Evolutionary conservation across 2,113 vertebrate genomes (phyloP), one percentile per base, ranked within the genome.

Genomic region (Podarcis muralis): DNA sequence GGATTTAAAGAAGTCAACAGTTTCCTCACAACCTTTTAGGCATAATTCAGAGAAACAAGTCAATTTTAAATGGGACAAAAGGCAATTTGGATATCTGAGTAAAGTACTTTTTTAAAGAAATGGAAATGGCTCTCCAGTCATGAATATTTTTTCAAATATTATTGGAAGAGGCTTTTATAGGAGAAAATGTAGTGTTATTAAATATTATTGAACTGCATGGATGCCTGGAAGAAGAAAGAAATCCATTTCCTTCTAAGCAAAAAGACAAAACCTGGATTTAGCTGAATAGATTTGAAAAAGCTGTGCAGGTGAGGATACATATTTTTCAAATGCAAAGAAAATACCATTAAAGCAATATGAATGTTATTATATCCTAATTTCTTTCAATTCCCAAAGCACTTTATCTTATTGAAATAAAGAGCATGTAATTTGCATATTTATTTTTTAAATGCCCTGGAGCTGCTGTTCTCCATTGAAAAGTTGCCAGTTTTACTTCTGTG

Each of bases 261-360:
- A 87, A 93, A 94, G 87, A 11, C 7, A 88, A 92, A 78, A 35
- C 12, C 57, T 43, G 4, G 77, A 82, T 87, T 93, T 84, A 82
- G 57, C 5, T 83, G 84, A 92, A 81, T 84, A 81, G 11, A 82
- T 94, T 89, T 93, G 20, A 59, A 91, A 91, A 92, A 81, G 32
- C 35, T 87, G 53, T 86, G 13, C 76, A 59, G 40, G 7, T 75
- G 86, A 66, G 72, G 91, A 87, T 30, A 57, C 7, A 1, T 86
- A 82, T 92, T 93, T 75, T 92, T 91, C 16, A 88, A 93, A 9
- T 90, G 85, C 25, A 91, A 90, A 93, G 88, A 77, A 85, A 90
- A 90, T 87, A 32, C n/a, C 1, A 78, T 92, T 93, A 92, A 86
- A 85, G 66, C 35, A 15, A 92, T 80, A 43, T 37, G 76, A 92